Percentiles rank a stretch among this genome's conserved stretches.
These are phyloP conservation scores for Staurois parvus DNA, from an alignment of 2,797 vertebrate genomes.

Conservation along the genomic window DNA sequence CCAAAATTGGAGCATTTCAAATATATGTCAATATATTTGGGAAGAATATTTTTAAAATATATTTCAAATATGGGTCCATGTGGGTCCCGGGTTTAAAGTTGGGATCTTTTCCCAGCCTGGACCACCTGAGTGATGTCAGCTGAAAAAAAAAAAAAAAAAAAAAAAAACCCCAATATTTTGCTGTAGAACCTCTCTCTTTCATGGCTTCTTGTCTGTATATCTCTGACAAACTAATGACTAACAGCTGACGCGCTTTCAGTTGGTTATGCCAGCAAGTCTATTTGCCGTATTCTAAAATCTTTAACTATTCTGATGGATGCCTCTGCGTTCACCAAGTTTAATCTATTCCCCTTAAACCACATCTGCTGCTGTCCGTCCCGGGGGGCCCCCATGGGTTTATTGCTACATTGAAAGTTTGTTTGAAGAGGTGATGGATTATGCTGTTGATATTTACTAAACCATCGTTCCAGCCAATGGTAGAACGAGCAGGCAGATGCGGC, in stretches of 20 bases:
- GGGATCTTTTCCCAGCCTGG: no score
- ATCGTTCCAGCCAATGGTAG: slow-evolving; percentile 2
- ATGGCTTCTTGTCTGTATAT: neutral
- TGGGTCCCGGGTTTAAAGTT: no score
- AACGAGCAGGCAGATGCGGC: slow-evolving; percentile 9
- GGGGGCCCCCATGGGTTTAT: slow-evolving; percentile 6
- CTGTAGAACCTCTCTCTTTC: no score
- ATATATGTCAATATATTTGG: no score
- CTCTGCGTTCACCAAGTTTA: slow-evolving; percentile 22
- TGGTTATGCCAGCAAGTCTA: slow-evolving; percentile 13
- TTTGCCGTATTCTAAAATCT: slow-evolving; percentile 13
- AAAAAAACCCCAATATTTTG: no score
- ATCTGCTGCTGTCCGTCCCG: slow-evolving; percentile 27
- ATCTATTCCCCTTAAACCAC: slow-evolving; percentile 34
- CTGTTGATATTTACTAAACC: slow-evolving; percentile 59
- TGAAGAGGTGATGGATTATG: slow-evolving; percentile 61
- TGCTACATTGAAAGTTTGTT: slow-evolving; percentile 58
- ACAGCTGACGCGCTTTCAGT: neutral
- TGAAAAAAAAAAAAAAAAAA: no score
- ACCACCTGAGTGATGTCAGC: no score
- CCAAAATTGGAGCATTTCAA: no score
- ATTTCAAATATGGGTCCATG: no score
- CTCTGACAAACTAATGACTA: no score
- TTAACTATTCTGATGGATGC: slow-evolving; percentile 39
- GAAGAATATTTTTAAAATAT: no score